Base-by-base conservation (phyloP, 1,140 invertebrate genomes). In the Myzus persicae region DNA sequence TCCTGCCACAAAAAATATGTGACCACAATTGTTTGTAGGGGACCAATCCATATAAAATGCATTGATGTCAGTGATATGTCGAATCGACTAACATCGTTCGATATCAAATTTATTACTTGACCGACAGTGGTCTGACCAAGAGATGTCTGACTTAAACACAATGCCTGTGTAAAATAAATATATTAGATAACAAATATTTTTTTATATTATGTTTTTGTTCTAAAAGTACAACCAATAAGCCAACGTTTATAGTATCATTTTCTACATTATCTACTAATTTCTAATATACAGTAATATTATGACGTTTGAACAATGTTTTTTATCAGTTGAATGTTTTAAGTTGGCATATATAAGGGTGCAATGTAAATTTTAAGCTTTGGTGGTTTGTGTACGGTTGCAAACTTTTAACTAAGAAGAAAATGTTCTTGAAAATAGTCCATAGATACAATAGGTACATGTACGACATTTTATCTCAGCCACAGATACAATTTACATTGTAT, bases 41-140 rank as follows among this genome's bases (percentile, higher is more conserved):
- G 97, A 1, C 97, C 98, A 89, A 98, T 96, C 97, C 97, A 98
- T 94, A 98, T 96, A 94, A 97, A 97, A 95, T 98, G 97, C 31
- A 97, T 94, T 94, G 97, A 97, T 90, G 96, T 96, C 20, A 97
- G 95, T 2, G 96, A 96, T 81, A 96, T 95, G 94, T 98, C 97
- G 94, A 98, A 96, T 46, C 96, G 96, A 93, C 96, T 96, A 90
- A 97, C 97, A 95, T 99, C 98, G 95, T 99, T 99, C 22, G 98
- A 98, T 94, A 99, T 96, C 14, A 99, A 96, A 95, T 99, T 99
- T 22, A 99, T 97, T 94, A 99, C 97, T 95, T 99, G 97, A 20
- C 98, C 98, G 67, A 96, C 96, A 7, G 97, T 97, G 11, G 97
- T 98, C 94, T 97, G 96, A 36, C 96, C 96, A 44, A 98, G 95